Evolutionary conservation across 64 coral and sea anemone species (phyloP), one percentile per base, ranked within the genome.

Genomic region (Dendronephthya gigantea): DNA sequence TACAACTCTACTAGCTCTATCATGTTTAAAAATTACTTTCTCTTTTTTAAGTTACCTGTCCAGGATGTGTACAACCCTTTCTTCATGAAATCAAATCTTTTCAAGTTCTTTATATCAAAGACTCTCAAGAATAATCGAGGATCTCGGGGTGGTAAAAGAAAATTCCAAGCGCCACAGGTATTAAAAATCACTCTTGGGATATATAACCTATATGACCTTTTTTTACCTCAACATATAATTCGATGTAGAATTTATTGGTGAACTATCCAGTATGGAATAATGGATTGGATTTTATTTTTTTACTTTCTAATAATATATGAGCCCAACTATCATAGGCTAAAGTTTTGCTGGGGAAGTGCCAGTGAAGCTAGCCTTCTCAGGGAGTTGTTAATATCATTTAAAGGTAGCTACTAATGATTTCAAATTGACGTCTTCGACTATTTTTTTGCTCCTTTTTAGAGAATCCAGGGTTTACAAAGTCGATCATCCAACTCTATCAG

Each of bases 151-250:
- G 15, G 47, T 29, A 93, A 93, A 28, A 93, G 85, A 49, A 69
- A 88, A 2, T 87, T 87, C 52, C 91, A 93, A 33, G 81, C 51
- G 14, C 45, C 84, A 25, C 87, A 93, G 91, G 91, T 93, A 75
- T 13, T 27, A 33, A 8, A 31, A 7, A 1, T 31, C 29, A 34
- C 7, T 13, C 69, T 19, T 6, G 9, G 8, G 8, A 70, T 70
- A n/a, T 70, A 70, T 70, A 25, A 8, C 29, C 8, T 9, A 8
- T 70, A n/a, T n/a, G 8, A n/a, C n/a, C n/a, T n/a, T n/a, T n/a
- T n/a, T n/a, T n/a, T n/a, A n/a, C n/a, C n/a, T n/a, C n/a, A n/a
- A n/a, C n/a, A n/a, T n/a, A n/a, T n/a, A n/a, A n/a, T n/a, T n/a
- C n/a, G n/a, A n/a, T n/a, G n/a, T n/a, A n/a, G n/a, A n/a, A n/a